Percentiles rank a stretch among this genome's conserved stretches.
Conservation (phyloP, 2,888 invertebrate genomes). For the Microplitis deprimator region DNA sequence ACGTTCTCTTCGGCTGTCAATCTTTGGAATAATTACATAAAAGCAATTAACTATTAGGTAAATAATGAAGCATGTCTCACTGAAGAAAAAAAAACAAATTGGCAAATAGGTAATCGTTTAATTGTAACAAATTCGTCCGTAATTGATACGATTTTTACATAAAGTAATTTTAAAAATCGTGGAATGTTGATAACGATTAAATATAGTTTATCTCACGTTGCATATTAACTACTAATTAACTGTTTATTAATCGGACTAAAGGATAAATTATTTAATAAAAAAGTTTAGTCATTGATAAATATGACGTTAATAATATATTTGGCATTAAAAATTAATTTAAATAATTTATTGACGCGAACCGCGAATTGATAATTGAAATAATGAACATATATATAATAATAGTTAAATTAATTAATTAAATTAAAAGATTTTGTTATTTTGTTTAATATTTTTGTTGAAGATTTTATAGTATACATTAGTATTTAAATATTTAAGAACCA, state of each 20-base stretch:
- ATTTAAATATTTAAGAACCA: not conserved
- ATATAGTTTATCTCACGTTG: conserved; percentile 65
- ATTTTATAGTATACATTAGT: not conserved
- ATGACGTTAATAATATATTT: not conserved
- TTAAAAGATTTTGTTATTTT: not conserved
- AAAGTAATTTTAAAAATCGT: conserved; percentile 44
- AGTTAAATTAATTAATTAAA: not conserved
- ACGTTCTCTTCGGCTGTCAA: conserved; percentile 70
- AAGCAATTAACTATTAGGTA: not conserved
- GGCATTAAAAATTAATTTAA: not conserved
- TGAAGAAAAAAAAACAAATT: not conserved
- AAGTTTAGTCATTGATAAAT: conserved; percentile 3
- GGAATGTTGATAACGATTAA: conserved; percentile 61
- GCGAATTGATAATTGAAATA: not conserved
- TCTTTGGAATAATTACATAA: conserved; percentile 58
- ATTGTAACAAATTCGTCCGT: conserved; percentile 29
- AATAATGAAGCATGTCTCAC: conserved; percentile 2
- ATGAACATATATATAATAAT: not conserved
- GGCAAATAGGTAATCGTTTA: conserved; percentile 8
- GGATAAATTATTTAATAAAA: not conserved
- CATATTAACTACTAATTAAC: conserved; percentile 55
- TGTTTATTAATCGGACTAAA: conserved; percentile 13
- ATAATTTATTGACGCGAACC: not conserved
- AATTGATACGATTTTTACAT: conserved; percentile 49
- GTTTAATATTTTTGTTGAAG: not conserved